A percentile compares a stretch with the other conserved stretches of the same genome.
These are phyloP conservation scores for Orientallactaga sibirica DNA, from an alignment of 2,797 vertebrate genomes.

Conservation along the genomic window DNA sequence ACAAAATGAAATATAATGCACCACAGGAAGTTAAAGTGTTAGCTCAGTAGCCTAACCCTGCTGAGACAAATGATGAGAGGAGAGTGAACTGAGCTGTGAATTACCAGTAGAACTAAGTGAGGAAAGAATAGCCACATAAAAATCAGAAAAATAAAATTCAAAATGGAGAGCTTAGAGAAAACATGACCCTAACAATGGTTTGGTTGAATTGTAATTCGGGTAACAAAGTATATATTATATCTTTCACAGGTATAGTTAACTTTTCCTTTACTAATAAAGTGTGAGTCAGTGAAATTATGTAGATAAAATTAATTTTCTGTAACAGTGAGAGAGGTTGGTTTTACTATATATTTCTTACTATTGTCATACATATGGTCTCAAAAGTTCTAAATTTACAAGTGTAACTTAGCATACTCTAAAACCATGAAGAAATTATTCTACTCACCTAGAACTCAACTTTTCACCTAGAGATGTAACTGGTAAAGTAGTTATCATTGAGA, in stretches of 20 bases:
- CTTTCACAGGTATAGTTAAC: background rate
- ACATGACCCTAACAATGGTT: background rate
- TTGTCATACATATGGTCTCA: background rate
- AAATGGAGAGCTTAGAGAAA: background rate
- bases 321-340: background rate
- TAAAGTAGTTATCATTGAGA: background rate
- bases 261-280: background rate
- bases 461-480: background rate
- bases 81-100: constrained; percentile 44
- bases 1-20: constrained; percentile 61
- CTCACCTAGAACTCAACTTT: background rate
- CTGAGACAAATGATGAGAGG: background rate
- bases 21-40: background rate
- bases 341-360: background rate
- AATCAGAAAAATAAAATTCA: background rate
- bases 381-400: background rate
- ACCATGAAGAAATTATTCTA: background rate
- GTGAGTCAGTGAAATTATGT: background rate
- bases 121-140: background rate
- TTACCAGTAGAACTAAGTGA: constrained; percentile 40
- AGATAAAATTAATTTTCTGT: background rate
- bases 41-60: constrained; percentile 2
- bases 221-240: background rate
- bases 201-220: background rate
- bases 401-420: background rate